phyloP scores from a whole-genome alignment of 1,140 invertebrate species.

The Cepaea nemoralis region DNA sequence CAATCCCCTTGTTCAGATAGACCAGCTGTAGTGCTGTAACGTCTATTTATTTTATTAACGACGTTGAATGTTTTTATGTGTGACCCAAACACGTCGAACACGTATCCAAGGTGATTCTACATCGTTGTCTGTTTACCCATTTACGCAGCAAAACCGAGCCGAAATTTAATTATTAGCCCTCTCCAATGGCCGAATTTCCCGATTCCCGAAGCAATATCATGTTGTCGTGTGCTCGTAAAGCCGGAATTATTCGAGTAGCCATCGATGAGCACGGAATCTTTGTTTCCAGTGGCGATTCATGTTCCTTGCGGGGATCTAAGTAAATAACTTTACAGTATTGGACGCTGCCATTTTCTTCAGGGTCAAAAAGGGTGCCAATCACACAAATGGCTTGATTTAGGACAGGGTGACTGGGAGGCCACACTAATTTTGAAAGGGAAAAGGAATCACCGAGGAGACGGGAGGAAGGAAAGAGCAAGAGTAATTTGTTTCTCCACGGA shows the following conservation, averaged over 20 bases:
- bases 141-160: no score
- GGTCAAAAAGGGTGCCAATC: not conserved
- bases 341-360: not conserved
- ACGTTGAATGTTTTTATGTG: no score
- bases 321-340: not conserved
- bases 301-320: not conserved
- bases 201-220: no score
- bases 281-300: not conserved
- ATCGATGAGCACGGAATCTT: not conserved
- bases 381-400: not conserved
- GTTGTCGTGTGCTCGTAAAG: not conserved
- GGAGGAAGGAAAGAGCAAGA: not conserved
- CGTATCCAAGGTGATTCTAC: no score
- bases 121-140: no score
- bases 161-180: no score
- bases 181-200: no score
- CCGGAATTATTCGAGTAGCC: not conserved
- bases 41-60: no score
- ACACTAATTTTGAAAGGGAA: not conserved
- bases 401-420: not conserved
- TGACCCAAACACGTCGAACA: no score
- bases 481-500: conserved; percentile 9
- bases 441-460: not conserved
- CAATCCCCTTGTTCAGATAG: no score
- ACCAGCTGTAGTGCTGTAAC: no score